Base-by-base conservation (phyloP, 2,113 vertebrate genomes). In the Chloropsis hardwickii region DNA sequence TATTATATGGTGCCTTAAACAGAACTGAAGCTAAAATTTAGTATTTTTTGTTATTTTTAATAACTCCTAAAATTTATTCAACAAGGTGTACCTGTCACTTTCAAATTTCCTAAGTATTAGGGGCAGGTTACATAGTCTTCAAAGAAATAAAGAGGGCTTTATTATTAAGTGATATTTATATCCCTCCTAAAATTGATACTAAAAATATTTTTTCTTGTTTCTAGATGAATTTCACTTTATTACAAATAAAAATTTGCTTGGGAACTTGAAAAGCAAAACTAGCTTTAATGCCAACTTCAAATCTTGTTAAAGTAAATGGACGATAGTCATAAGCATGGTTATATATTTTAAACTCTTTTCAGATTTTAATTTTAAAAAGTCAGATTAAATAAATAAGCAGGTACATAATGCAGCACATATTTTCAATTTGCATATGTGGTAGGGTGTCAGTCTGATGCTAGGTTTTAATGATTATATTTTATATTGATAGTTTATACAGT, bases 1-100 rank as follows among this genome's bases (percentile, higher is more conserved):
- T 98, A 98, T 97, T 98, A 98, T 96, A 98, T 97, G 98, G 98
- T 98, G 98, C 98, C 98, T 98, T 98, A 98, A 98, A 97, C 87
- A 98, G 98, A 98, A 98, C 97, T 97, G 97, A 98, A 97, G 96
- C 95, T 98, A 98, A 97, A 97, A 97, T 94, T 97, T 96, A 97
- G 94, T 98, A 96, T 92, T 96, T 97, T 97, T 97, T 97, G 97
- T 97, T 98, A 96, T 94, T 96, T 79, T 96, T 96, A 91, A 97
- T 84, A 97, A 96, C 83, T 97, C 95, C 96, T 96, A 95, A 96
- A 96, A 76, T 96, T 95, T 92, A 96, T 96, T 97, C 95, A 97
- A 94, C 95, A 96, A 98, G 86, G 95, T 97, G 96, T 98, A 96
- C 97, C 98, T 98, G 97, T 97, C 97, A 66, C 77, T 96, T 98